Percentiles rank a stretch among this genome's conserved stretches.
These are phyloP conservation scores for Cydia amplana DNA, from an alignment of 1,140 invertebrate species.

Conservation along the genomic window DNA sequence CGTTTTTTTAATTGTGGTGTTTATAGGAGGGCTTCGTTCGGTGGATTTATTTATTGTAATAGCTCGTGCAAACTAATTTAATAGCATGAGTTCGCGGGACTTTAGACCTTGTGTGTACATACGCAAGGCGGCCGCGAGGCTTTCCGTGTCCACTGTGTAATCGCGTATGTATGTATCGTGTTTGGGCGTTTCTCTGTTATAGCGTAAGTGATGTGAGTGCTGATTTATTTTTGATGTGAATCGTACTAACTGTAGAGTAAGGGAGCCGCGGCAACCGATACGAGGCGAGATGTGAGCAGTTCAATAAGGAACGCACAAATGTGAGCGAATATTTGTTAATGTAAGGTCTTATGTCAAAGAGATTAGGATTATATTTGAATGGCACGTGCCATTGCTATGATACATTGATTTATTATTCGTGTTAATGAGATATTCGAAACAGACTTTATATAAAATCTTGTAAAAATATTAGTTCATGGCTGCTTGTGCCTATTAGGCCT, in stretches of 20 bases:
- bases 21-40: conserved; percentile 8
- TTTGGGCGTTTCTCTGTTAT: conserved; percentile 34
- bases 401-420: conserved; percentile 8
- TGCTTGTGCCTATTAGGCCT: conserved; percentile 8
- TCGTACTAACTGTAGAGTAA: conserved; percentile 30
- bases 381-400: neutral
- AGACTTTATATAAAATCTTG: neutral
- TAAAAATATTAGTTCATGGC: neutral
- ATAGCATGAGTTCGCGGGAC: conserved; percentile 9
- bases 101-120: neutral
- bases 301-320: neutral
- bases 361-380: conserved; percentile 4
- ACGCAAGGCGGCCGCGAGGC: conserved; percentile 2
- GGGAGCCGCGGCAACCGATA: neutral
- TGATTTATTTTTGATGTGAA: conserved; percentile 34
- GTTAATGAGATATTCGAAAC: neutral
- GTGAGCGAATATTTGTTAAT: conserved; percentile 5
- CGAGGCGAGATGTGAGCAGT: neutral
- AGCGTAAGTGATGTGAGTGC: conserved; percentile 34
- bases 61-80: neutral
- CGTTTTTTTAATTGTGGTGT: neutral
- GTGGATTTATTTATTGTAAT: conserved; percentile 17
- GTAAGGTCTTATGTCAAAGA: neutral
- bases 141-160: conserved; percentile 30
- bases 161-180: conserved; percentile 31